Evolutionary conservation across 2,113 vertebrate genomes (phyloP).

Genomic region (Prionailurus viverrinus): DNA sequence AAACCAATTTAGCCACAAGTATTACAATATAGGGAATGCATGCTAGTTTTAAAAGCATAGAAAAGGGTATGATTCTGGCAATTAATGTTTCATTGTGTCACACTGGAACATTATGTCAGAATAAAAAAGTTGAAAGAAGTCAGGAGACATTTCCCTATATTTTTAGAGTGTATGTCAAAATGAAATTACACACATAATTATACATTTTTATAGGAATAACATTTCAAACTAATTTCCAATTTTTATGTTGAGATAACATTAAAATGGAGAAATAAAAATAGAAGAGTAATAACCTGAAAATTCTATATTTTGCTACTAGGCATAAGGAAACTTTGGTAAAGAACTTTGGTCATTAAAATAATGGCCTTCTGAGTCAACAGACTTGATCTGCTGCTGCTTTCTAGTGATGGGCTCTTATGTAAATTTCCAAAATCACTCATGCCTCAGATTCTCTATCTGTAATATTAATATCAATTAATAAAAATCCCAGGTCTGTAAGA

Average conservation of each 20-base stretch:
- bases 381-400: neutral
- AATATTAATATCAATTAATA: neutral
- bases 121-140: neutral
- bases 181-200: neutral
- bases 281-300: neutral
- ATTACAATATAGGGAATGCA: neutral
- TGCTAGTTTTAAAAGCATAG: slow-evolving; percentile 15
- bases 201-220: neutral
- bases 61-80: neutral
- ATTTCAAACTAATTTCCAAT: neutral
- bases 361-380: neutral
- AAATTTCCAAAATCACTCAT: neutral
- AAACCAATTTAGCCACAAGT: slow-evolving; percentile 28
- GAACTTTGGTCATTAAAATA: neutral
- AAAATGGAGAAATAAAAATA: neutral
- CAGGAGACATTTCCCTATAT: neutral
- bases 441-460: neutral
- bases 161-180: slow-evolving; percentile 11
- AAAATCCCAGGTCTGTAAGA: neutral
- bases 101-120: neutral
- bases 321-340: neutral
- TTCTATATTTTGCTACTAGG: neutral
- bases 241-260: neutral
- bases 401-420: neutral
- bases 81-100: slow-evolving; percentile 35